phyloP scores from a whole-genome alignment of 2,797 vertebrate species.

The Psittacula derbiana region DNA sequence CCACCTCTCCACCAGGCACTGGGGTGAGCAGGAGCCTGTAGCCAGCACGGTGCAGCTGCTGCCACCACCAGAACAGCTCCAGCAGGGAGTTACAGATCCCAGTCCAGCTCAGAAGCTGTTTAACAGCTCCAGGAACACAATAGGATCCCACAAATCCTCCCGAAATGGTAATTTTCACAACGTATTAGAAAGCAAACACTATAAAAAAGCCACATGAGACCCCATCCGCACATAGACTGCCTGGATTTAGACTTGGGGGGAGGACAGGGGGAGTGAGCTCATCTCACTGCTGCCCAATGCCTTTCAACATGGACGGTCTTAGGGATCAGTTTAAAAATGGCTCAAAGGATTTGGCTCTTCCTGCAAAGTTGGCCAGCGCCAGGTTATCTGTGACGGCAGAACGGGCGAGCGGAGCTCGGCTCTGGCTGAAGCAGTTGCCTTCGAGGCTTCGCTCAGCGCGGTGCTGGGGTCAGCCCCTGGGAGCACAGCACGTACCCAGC shows the following conservation, averaged over 20 bases:
- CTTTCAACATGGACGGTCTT: background rate
- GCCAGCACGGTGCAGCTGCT: background rate
- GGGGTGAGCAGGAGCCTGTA: fast-evolving
- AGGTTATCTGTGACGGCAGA: background rate
- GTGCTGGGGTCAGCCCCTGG: fast-evolving
- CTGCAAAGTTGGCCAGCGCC: background rate
- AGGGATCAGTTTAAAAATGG: background rate
- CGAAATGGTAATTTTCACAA: background rate
- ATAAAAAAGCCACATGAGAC: slow-evolving; percentile 33
- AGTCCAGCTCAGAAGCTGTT: background rate
- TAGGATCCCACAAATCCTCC: slow-evolving; percentile 21
- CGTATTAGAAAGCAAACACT: slow-evolving; percentile 1
- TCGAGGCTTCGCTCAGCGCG: background rate
- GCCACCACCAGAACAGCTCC: background rate
- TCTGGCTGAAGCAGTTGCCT: background rate
- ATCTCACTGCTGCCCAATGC: background rate
- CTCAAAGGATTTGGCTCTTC: slow-evolving; percentile 7
- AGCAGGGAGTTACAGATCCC: background rate
- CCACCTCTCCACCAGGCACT: background rate
- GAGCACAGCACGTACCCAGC: background rate
- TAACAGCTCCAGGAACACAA: slow-evolving; percentile 28
- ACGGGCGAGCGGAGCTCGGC: background rate
- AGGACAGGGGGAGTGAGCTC: background rate
- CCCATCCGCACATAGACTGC: background rate
- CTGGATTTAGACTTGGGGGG: background rate